These are phyloP conservation scores for Triplophysa rosa DNA, from an alignment of 2,113 vertebrate genomes.

Conservation along the genomic window DNA sequence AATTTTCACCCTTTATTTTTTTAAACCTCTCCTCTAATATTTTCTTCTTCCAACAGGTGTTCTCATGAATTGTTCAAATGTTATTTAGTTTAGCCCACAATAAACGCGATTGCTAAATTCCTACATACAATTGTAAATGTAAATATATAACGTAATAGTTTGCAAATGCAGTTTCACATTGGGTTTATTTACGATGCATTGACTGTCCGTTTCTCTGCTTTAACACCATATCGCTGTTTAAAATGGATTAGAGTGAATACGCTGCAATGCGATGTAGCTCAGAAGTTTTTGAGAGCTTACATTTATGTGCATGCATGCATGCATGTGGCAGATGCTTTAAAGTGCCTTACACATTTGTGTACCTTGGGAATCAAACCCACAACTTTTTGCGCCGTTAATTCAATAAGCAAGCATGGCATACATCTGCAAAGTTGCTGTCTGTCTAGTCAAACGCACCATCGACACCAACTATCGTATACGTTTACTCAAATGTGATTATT, in stretches of 20 bases:
- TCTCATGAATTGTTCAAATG: too few species aligned
- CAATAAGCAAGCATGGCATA: conserved; percentile 52
- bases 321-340: too few species aligned
- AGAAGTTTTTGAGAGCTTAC: not conserved
- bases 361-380: too few species aligned
- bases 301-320: not conserved
- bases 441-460: conserved; percentile 53
- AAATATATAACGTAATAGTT: not conserved
- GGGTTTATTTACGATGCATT: conserved; percentile 14
- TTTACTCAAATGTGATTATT: conserved; percentile 63
- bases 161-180: not conserved
- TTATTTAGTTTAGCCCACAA: too few species aligned
- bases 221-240: not conserved
- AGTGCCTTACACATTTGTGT: too few species aligned
- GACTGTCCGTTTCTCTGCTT: not conserved
- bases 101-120: too few species aligned
- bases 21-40: too few species aligned
- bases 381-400: not conserved
- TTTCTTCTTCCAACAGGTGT: too few species aligned
- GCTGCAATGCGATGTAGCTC: conserved; percentile 8
- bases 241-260: conserved; percentile 16
- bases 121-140: too few species aligned
- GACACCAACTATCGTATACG: conserved; percentile 47
- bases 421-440: conserved; percentile 55
- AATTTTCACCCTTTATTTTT: too few species aligned